A percentile compares a stretch with the other conserved stretches of the same genome.
Evolutionary conservation across 2,888 invertebrate genomes (phyloP).

Genomic region (Temnothorax unifasciatus): DNA sequence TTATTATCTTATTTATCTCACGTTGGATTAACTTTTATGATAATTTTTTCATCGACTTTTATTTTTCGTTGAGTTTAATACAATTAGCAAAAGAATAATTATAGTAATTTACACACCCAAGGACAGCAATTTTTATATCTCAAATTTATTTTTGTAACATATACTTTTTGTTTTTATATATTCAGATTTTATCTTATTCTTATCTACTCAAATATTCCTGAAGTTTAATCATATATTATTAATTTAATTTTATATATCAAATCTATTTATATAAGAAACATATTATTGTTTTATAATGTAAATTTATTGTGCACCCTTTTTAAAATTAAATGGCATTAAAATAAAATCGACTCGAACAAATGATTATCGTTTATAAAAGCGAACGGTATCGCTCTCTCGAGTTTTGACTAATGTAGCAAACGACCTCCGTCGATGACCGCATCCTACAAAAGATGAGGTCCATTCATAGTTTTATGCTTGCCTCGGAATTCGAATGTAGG

Average conservation of each 20-base stretch:
- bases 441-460: constrained; percentile 39
- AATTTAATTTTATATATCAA: neutral
- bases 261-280: neutral
- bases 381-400: neutral
- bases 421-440: neutral
- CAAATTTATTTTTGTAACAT: neutral
- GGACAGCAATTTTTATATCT: neutral
- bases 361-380: neutral
- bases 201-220: neutral
- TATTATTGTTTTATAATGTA: neutral
- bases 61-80: neutral
- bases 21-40: neutral
- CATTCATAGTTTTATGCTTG: constrained; percentile 71
- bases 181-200: neutral
- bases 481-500: constrained; percentile 69
- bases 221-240: neutral
- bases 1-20: neutral
- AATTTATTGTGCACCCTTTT: neutral
- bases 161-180: neutral
- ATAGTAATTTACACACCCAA: neutral
- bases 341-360: neutral
- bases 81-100: neutral
- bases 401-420: constrained; percentile 17
- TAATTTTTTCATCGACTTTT: neutral
- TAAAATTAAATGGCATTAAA: neutral